A percentile compares a stretch with the other conserved stretches of the same genome.
These are phyloP conservation scores for Drosophila dives DNA, from an alignment of 2,888 invertebrate genomes.

Conservation along the genomic window DNA sequence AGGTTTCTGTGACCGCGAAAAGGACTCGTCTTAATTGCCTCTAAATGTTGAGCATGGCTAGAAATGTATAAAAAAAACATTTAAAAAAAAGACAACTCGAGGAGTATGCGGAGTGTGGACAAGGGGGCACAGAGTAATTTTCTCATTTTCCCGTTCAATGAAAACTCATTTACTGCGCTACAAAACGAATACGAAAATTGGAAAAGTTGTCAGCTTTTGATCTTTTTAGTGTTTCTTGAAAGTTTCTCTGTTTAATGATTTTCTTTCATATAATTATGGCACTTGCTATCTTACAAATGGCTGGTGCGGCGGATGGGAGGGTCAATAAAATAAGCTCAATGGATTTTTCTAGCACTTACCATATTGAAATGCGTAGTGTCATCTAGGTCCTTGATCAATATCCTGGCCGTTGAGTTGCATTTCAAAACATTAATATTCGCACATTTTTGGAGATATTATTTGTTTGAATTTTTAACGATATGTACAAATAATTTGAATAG, in stretches of 20 bases:
- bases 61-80: constrained; percentile 24
- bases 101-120: constrained; percentile 5
- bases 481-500: neutral
- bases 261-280: constrained; percentile 33
- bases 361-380: constrained; percentile 49
- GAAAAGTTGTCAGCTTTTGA: constrained; percentile 74
- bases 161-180: constrained; percentile 60
- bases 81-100: constrained; percentile 4
- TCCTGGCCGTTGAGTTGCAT: constrained; percentile 6
- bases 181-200: constrained; percentile 55
- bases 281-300: neutral
- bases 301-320: neutral
- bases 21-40: constrained; percentile 70
- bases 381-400: constrained; percentile 4
- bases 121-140: constrained; percentile 53
- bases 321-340: constrained; percentile 19
- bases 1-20: constrained; percentile 22
- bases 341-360: constrained; percentile 65
- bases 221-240: constrained; percentile 50
- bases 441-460: constrained; percentile 28
- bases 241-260: constrained; percentile 30
- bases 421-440: constrained; percentile 12
- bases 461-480: constrained; percentile 11
- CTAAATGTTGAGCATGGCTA: constrained; percentile 57
- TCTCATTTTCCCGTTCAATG: constrained; percentile 79